Conservation (phyloP, 2,113 vertebrate species). For the Gopherus evgoodei region DNA sequence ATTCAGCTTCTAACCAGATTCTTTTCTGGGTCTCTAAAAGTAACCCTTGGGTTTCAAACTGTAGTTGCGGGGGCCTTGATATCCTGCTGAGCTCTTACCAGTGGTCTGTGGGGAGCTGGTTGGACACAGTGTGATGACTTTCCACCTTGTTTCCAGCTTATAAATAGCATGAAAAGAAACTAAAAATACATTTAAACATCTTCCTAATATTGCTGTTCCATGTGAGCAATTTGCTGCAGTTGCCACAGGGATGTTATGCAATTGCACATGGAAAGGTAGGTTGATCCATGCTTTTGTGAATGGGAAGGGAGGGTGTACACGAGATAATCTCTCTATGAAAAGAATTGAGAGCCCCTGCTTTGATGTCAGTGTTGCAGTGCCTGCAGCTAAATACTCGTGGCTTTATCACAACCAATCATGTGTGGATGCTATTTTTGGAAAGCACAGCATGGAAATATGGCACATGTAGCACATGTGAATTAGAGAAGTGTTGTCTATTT, state of each 20-base stretch:
- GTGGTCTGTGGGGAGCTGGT: not conserved
- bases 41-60: not conserved
- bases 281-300: conserved; percentile 52
- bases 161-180: not conserved
- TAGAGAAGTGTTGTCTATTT: conserved; percentile 60
- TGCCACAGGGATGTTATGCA: conserved; percentile 21
- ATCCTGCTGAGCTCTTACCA: conserved; percentile 22
- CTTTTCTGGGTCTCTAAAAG: not conserved
- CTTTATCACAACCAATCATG: conserved; percentile 41
- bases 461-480: conserved; percentile 66
- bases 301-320: not conserved
- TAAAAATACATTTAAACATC: conserved; percentile 42
- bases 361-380: conserved; percentile 13
- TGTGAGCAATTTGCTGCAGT: not conserved
- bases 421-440: conserved; percentile 58
- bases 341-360: not conserved
- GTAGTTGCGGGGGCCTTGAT: conserved; percentile 16
- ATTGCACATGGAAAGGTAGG: not conserved
- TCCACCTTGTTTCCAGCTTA: conserved; percentile 21
- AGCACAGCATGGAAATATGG: conserved; percentile 45
- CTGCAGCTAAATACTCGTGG: not conserved
- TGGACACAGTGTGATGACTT: not conserved
- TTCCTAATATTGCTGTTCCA: not conserved
- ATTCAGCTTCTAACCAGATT: not conserved
- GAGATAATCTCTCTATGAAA: conserved; percentile 31